A percentile compares a stretch with the other conserved stretches of the same genome.
These are phyloP conservation scores for Sceliomorpha sp. DNA, from an alignment of 2,888 invertebrate species.

Conservation along the genomic window DNA sequence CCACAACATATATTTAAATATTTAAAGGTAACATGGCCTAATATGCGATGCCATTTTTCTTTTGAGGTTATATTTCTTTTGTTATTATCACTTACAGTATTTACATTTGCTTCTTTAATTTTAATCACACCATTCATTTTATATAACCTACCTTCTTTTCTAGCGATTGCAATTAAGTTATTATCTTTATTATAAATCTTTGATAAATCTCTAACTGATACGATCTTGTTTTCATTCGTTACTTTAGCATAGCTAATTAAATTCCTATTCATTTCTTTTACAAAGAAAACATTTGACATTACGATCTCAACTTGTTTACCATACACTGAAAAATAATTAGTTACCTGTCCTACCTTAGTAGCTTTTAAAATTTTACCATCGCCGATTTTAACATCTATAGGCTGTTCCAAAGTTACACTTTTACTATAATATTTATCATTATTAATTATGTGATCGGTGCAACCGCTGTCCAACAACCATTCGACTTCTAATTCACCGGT, in stretches of 20 bases:
- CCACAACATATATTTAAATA: constrained; percentile 48
- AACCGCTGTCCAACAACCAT: constrained; percentile 42
- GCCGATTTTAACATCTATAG: constrained; percentile 23
- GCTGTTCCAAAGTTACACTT: constrained; percentile 14
- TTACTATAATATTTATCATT: constrained; percentile 16
- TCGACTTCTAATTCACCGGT: constrained; percentile 12
- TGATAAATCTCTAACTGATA: constrained; percentile 12
- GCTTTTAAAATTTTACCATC: constrained; percentile 30
- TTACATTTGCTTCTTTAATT: not conserved
- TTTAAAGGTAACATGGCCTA: constrained; percentile 61
- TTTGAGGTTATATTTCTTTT: constrained; percentile 37
- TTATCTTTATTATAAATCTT: constrained; percentile 31
- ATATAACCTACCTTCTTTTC: constrained; percentile 38
- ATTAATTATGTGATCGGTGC: constrained; percentile 37
- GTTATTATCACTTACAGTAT: not conserved
- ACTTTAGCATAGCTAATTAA: constrained; percentile 37
- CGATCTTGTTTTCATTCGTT: constrained; percentile 32
- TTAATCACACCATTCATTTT: constrained; percentile 22
- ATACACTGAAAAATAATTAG: constrained; percentile 18
- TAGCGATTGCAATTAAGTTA: constrained; percentile 45
- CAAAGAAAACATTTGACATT: constrained; percentile 30
- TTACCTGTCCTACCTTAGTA: constrained; percentile 31
- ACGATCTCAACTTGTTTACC: constrained; percentile 1
- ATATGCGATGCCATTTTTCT: constrained; percentile 59
- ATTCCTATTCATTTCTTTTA: constrained; percentile 37